Base-by-base conservation (phyloP, 2,888 invertebrate species). In the Xestia xanthographa region DNA sequence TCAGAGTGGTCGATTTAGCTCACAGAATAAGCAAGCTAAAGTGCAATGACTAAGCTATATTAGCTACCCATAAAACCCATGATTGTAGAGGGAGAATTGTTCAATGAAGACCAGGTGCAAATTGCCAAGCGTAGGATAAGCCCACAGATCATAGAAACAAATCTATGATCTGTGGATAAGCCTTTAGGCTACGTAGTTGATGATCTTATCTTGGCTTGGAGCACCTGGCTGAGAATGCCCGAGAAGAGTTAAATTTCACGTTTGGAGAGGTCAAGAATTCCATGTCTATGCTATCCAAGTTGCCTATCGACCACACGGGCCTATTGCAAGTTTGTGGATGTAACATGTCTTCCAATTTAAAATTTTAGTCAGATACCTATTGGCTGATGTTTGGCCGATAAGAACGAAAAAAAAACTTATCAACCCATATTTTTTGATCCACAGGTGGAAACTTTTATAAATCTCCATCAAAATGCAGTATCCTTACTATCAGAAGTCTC, bases 361-460 rank as follows among this genome's bases (percentile, higher is more conserved):
- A n/a, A 11, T n/a, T 53, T n/a, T 11, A n/a, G n/a, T 12, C 34
- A n/a, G 8, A n/a, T n/a, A n/a, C n/a, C 22, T 26, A 20, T 34
- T 12, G 12, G 3, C 38, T 29, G 22, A 50, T 43, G 9, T 22
- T 11, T 0, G 22, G 6, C 50, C 5, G 22, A 2, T 26, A 75
- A 26, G 5, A 56, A 45, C 2, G 6, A 20, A 8, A 41, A 50
- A 53, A 14, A n/a, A 45, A 60, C 29, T 20, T 17, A 65, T 22
- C 0, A 6, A 6, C 1, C 14, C n/a, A n/a, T n/a, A 53, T 29
- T 43, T 3, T 60, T 63, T 14, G 14, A 48, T 56, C 76, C 79
- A 0, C 90, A 97, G 97, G 97, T 97, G 1, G 90, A 91, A 29
- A 95, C 95, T 17, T 97, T 97, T 87, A 93, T 97, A 90, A 95